Base-by-base conservation (phyloP, 1,140 invertebrate genomes). In the Halictus rubicundus region DNA sequence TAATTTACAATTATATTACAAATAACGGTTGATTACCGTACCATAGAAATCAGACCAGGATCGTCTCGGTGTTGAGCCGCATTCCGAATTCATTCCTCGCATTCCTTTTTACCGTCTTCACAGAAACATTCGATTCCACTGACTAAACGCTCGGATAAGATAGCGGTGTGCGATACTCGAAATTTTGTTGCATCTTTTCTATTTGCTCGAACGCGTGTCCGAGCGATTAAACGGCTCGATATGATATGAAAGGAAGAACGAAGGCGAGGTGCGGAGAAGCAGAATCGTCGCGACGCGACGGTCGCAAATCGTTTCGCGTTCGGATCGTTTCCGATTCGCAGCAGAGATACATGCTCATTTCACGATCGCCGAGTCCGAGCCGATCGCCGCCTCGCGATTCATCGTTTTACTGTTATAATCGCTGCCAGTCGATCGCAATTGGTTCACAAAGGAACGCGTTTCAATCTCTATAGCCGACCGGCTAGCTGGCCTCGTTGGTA, bases 321-420 rank as follows among this genome's bases (percentile, higher is more conserved):
- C 46, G n/a, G 4, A 2, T 72, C 37, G 16, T n/a, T 57, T 42
- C 32, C 10, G 16, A 39, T 23, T 25, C 46, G 66, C 27, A 21
- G 16, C 10, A 39, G 7, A 21, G 25, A 68, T 68, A 66, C 70
- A 63, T 52, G 27, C 71, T 63, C 71, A 21, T 66, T 69, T 32
- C 52, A 37, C 68, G 66, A 68, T 54, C 23, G 25, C 19, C 54
- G 25, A 46, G 39, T 23, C 19, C 54, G 25, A 46, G 39, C 23
- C 64, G 7, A 39, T 16, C 39, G 16, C 16, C 9, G 5, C 27
- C 37, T 3, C 14, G 39, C 42, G 27, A 61, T 70, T 63, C 65
- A 32, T 78, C 75, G 46, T 42, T 78, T 63, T 42, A 39, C 68
- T 32, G 68, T 78, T 71, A 71, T 16, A 27, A 71, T 78, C 46